These are phyloP conservation scores for Leptopilina myrica DNA, from an alignment of 2,888 invertebrate species.

Conservation along the genomic window DNA sequence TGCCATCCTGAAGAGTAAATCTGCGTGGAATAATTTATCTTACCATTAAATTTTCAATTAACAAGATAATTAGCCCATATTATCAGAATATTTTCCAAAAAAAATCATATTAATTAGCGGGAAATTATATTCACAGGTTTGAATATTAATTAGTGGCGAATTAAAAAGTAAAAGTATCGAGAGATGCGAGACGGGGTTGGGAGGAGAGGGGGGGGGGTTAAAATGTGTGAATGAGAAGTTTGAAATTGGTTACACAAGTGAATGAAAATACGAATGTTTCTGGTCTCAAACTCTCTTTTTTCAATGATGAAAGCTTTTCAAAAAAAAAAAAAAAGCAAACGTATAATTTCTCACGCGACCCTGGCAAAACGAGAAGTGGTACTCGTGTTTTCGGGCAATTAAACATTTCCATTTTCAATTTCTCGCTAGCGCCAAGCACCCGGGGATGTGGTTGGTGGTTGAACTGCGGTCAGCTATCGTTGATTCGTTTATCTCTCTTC, in stretches of 20 bases:
- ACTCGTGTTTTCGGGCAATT: constrained; percentile 72
- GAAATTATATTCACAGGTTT: too few relatives aligned
- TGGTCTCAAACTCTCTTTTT: not conserved
- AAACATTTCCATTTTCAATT: constrained; percentile 75
- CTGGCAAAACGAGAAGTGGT: constrained; percentile 52
- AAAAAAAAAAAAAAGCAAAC: constrained; percentile 47
- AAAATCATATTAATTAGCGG: too few relatives aligned
- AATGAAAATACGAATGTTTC: constrained; percentile 44
- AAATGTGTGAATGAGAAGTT: not conserved
- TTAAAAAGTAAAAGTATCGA: not conserved
- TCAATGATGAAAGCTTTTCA: constrained; percentile 49
- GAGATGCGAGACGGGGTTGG: too few relatives aligned
- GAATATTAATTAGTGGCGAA: too few relatives aligned
- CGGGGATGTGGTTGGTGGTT: constrained; percentile 66
- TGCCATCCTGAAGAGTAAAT: too few relatives aligned
- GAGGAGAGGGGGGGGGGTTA: too few relatives aligned
- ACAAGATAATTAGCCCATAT: too few relatives aligned
- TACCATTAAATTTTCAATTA: too few relatives aligned
- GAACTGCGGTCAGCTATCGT: constrained; percentile 72
- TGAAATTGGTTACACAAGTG: not conserved
- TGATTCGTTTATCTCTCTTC: constrained; percentile 73
- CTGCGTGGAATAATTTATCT: too few relatives aligned
- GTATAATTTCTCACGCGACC: constrained; percentile 41
- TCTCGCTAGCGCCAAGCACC: constrained; percentile 66
- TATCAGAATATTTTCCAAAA: too few relatives aligned